Percentiles rank a stretch among this genome's conserved stretches.
Evolutionary conservation across 2,113 vertebrate genomes (phyloP).

Genomic region (Indicator maculatus): DNA sequence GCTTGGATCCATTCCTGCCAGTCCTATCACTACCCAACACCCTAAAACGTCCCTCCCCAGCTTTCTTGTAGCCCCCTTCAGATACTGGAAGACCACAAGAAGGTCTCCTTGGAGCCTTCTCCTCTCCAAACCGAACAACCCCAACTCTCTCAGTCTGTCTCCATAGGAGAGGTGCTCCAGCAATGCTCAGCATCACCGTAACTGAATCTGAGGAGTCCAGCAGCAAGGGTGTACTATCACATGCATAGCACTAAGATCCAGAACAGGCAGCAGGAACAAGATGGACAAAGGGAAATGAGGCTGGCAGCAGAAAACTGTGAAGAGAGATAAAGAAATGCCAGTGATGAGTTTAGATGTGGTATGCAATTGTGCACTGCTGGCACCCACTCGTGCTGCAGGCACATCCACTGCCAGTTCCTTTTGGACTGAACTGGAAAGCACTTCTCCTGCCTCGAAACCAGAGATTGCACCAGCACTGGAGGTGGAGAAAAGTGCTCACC

Average conservation of each 20-base stretch:
- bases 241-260: background rate
- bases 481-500: background rate
- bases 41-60: too few species aligned
- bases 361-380: background rate
- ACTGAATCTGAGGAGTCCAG: background rate
- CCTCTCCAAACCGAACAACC: too few species aligned
- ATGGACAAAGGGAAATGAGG: background rate
- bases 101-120: too few species aligned
- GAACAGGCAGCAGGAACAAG: background rate
- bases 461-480: background rate
- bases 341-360: background rate
- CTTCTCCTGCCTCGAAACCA: background rate
- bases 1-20: too few species aligned
- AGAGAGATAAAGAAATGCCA: background rate
- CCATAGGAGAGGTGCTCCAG: too few species aligned
- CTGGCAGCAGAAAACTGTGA: background rate
- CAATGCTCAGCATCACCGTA: rapidly evolving
- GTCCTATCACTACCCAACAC: too few species aligned
- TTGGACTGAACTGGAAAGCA: rapidly evolving
- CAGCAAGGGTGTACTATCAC: background rate
- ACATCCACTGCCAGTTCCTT: background rate
- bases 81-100: too few species aligned
- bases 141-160: too few species aligned
- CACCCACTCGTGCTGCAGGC: background rate
- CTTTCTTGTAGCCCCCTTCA: too few species aligned